Base-by-base conservation (phyloP, 2,888 invertebrate genomes). In the Scaptomyza tumidula region DNA sequence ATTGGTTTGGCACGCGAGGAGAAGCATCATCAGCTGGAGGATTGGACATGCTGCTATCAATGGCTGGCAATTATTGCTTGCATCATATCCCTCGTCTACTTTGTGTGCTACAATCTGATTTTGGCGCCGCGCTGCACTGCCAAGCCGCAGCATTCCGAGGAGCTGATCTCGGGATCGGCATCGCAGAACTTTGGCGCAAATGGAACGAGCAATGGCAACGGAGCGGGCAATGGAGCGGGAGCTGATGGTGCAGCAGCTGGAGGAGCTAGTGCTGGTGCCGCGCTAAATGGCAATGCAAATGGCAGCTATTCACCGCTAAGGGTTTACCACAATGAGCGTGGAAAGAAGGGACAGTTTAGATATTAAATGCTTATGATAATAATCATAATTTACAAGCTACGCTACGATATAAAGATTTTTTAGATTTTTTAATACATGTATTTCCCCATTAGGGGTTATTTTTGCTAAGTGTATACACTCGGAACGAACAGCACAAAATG, bases 291-390 rank as follows among this genome's bases (percentile, higher is more conserved):
- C 59, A 90, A 86, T 58, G 89, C 89, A 60, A 95, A 95, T 85
- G 96, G 96, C 56, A 95, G 94, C 71, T 96, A 96, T 89, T 95
- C 96, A 14, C 96, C 96, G 1, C 93, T 96, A 90, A 93, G 96
- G 80, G 96, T 96, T 11, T 96, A 96, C 89, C 96, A 96, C 92
- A 96, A 96, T 89, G 95, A 96, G 86, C 93, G 95, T 86, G 96
- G 96, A 71, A 94, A 95, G 89, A 96, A 96, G 92, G 96, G 96
- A 68, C 96, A 96, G 90, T 96, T 96, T 93, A 95, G 96, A 91
- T 96, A 96, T 92, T 96, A 93, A 94, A 77, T 60, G 31, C 13
- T 39, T 1, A 13, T 37, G 16, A 16, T 27, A 37, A 27, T 37
- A n/a, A n/a, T n/a, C n/a, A n/a, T n/a, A n/a, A 66, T 49, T 39